Evolutionary conservation across 2,113 vertebrate species (phyloP).

Genomic region (Pandion haliaetus): DNA sequence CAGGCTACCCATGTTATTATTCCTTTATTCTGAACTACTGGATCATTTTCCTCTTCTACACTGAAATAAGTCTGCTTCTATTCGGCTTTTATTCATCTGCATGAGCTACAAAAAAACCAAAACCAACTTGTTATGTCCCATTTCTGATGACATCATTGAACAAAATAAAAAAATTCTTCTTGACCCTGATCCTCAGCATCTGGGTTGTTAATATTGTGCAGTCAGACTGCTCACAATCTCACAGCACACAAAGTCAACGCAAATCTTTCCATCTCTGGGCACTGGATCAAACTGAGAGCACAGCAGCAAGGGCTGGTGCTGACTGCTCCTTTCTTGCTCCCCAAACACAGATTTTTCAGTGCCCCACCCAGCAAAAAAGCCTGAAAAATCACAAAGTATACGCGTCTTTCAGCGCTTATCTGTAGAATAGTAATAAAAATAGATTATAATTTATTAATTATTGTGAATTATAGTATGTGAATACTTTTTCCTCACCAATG

Average conservation of each 20-base stretch:
- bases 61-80: background rate
- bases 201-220: background rate
- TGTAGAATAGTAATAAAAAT: background rate
- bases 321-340: background rate
- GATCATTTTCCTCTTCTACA: background rate
- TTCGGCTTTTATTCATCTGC: background rate
- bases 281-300: background rate
- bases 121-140: background rate
- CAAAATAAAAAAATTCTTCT: background rate
- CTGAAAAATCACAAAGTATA: background rate
- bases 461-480: background rate
- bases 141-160: background rate
- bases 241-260: background rate
- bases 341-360: background rate
- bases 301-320: accelerated
- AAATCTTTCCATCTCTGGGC: background rate
- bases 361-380: background rate
- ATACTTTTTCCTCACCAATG: background rate
- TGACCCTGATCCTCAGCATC: background rate
- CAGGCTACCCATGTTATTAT: background rate
- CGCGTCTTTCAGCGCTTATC: background rate
- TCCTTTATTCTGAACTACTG: background rate
- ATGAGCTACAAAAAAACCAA: background rate
- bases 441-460: background rate
- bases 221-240: background rate